Base-by-base conservation (phyloP, 2,113 vertebrate species). In the Notarius lentiginosus region DNA sequence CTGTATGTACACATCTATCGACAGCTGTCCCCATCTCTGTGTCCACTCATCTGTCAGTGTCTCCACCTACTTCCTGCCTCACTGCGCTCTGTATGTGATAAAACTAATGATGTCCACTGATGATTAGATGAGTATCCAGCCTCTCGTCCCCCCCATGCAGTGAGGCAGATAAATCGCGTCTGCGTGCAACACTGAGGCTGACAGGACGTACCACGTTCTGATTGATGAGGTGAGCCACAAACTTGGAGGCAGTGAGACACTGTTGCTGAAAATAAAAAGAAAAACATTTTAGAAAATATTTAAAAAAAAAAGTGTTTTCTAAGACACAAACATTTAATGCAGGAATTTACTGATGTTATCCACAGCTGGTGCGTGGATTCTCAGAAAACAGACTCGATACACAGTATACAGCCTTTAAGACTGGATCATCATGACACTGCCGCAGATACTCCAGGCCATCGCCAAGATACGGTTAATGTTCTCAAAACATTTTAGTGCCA, bases 201-300 rank as follows among this genome's bases (percentile, higher is more conserved):
- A 5, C 9, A 27, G n/a, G 12, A 95, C 97, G 89, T 95, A 99
- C 98, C 96, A 99, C 97, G 53, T 99, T 99, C 95, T 99, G 98
- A 94, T 99, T 99, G 95, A 99, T 97, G 91, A 99, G 96, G 93
- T 99, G 98, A 27, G 96, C 98, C 75, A 99, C 97, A 87, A 99
- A 99, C 94, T 99, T 99, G 51, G 98, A 99, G 88, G 98, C 96
- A 0, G 98, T 99, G 83, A 99, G 94, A 92, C 98, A 99, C 89
- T 98, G 98, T 97, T 96, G 97, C 98, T 99, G 92, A 88, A 83
- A 49, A 22, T 15, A 22, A n/a, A n/a, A 47, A 9, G 5, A 12
- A 7, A 20, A 41, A 41, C 41, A 41, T 41, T 41, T 41, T 41
- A 41, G 41, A 41, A n/a, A n/a, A n/a, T n/a, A n/a, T n/a, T n/a